Evolutionary conservation across 2,797 vertebrate genomes (phyloP).

Genomic region (Coregonus sp.): DNA sequence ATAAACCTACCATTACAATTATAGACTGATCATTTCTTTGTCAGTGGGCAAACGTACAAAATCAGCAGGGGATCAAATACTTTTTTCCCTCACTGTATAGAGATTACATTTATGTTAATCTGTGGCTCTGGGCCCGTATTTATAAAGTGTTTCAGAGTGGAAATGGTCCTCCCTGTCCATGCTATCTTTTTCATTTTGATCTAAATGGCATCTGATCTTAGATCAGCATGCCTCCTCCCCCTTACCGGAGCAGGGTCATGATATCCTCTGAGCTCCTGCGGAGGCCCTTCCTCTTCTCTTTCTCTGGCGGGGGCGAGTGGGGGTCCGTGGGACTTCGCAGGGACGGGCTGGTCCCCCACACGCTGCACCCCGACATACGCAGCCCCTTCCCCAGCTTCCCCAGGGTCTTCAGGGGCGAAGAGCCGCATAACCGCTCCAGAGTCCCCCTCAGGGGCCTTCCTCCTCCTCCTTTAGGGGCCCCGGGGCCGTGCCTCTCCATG

Average conservation of each 20-base stretch:
- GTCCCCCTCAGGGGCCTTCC: conserved; percentile 75
- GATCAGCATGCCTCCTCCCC: conserved; percentile 30
- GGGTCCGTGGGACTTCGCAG: conserved; percentile 65
- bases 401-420: conserved; percentile 79
- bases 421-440: conserved; percentile 76
- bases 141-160: neutral
- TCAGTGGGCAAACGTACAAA: no score
- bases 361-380: conserved; percentile 74
- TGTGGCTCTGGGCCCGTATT: neutral
- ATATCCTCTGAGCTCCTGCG: conserved; percentile 87
- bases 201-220: conserved; percentile 11
- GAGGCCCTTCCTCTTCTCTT: conserved; percentile 73
- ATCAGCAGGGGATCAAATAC: no score
- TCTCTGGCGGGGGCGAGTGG: conserved; percentile 62
- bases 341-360: conserved; percentile 68
- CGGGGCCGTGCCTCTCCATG: conserved; percentile 66
- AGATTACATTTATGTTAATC: neutral
- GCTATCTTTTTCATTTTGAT: neutral
- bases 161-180: neutral
- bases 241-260: conserved; percentile 78
- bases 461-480: conserved; percentile 66
- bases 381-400: conserved; percentile 81
- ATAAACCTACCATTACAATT: no score
- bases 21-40: no score
- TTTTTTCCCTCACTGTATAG: no score